Evolutionary conservation across 2,888 invertebrate genomes (phyloP), one percentile per base, ranked within the genome.

Genomic region (Eupithecia dodoneata): DNA sequence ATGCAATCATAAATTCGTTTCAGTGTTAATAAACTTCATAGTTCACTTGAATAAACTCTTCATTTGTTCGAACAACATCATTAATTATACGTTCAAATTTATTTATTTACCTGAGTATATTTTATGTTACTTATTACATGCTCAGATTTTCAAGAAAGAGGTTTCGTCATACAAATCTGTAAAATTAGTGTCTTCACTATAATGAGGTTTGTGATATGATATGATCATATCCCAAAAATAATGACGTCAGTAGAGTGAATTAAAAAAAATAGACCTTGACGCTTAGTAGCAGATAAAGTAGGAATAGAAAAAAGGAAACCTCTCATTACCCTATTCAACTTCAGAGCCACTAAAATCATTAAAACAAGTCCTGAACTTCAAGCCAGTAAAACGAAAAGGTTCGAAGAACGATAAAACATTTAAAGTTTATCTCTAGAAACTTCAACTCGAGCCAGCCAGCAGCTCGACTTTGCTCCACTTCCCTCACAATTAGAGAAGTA

Each of bases 1-100:
- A 72, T 44, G 79, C 71, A 82, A 84, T 84, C 84, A 87, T 86
- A 87, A 87, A 88, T 88, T 85, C 84, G 85, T 85, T 88, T 83
- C 85, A 85, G 80, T 84, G 83, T 84, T 84, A 86, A 86, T 87
- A 88, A 86, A 87, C 86, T 80, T 83, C 79, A 87, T 85, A 88
- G 86, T 87, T 82, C 81, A 82, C 80, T 85, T 85, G 83, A 89
- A 89, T 89, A 79, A 85, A 66, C 86, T 83, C 89, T 89, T 88
- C 88, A 89, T 87, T 83, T 78, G 81, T 73, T 80, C 85, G 85
- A 87, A 88, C 88, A 79, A 81, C 73, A 86, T 87, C 88, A 87
- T 90, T 87, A 89, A 86, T 89, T 87, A 87, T 85, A 82, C 85
- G 87, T 86, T 84, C 86, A 85, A 80, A 85, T 87, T 84, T 85